Evolutionary conservation across 2,113 vertebrate genomes (phyloP).

Genomic region (Myiozetetes cayanensis): DNA sequence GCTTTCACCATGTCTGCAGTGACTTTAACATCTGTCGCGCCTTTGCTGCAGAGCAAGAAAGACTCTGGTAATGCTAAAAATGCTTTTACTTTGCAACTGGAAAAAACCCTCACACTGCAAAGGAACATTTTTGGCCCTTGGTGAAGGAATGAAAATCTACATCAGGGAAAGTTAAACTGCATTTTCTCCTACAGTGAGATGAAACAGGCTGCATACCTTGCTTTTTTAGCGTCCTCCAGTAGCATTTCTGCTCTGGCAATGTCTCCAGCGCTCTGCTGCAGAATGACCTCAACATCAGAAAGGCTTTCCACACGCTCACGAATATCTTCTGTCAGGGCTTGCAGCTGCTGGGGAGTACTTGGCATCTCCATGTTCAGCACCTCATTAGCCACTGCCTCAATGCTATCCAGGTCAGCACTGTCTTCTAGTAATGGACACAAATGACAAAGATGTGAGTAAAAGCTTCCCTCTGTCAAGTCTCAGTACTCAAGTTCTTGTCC

Average conservation of each 20-base stretch:
- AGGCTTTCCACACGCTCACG: constrained; percentile 89
- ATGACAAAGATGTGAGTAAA: background rate
- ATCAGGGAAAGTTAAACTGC: background rate
- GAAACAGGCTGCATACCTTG: constrained; percentile 75
- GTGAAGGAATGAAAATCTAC: background rate
- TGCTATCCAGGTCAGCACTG: constrained; percentile 91
- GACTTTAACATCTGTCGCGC: constrained; percentile 83
- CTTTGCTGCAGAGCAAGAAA: constrained; percentile 76
- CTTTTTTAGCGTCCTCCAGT: constrained; percentile 85
- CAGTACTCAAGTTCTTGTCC: background rate
- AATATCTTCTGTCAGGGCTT: constrained; percentile 89
- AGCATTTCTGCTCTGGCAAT: constrained; percentile 87
- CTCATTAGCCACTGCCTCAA: constrained; percentile 91
- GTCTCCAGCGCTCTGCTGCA: constrained; percentile 88
- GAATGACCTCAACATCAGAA: constrained; percentile 88
- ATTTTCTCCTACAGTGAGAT: background rate
- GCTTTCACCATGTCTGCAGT: constrained; percentile 85
- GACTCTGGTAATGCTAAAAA: background rate
- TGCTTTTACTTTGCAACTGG: background rate
- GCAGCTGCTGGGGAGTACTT: constrained; percentile 89
- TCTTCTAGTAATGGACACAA: constrained; percentile 79
- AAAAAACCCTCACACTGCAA: background rate
- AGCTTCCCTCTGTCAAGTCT: background rate
- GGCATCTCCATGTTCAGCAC: constrained; percentile 97
- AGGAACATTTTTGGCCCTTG: background rate